These are phyloP conservation scores for Tricholaema leucomelas DNA, from an alignment of 2,113 vertebrate species.

Conservation along the genomic window DNA sequence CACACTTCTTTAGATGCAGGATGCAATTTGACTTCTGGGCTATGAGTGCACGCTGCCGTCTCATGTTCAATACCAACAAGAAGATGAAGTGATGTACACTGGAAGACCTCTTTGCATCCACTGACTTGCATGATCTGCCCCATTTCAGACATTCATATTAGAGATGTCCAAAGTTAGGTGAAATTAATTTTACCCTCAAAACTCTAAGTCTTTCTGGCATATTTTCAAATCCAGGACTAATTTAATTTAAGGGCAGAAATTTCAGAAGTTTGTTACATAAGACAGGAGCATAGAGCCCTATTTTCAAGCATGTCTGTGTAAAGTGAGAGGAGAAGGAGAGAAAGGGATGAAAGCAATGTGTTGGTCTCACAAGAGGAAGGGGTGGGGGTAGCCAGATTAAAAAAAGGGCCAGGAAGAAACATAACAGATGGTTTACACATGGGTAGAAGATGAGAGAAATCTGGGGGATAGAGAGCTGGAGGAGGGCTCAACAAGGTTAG, in stretches of 20 bases:
- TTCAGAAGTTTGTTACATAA: constrained; percentile 53
- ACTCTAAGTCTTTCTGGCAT: constrained; percentile 5
- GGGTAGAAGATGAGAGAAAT: constrained; percentile 61
- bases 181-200: constrained; percentile 6
- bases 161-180: not conserved
- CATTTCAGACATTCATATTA: not conserved
- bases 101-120: not conserved
- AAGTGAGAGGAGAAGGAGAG: constrained; percentile 68
- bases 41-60: not conserved
- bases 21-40: fast-evolving
- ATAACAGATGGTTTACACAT: constrained; percentile 70
- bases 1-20: not conserved
- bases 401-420: constrained; percentile 66
- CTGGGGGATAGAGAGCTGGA: constrained; percentile 51
- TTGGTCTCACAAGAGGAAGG: constrained; percentile 67
- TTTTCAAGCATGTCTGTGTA: constrained; percentile 62
- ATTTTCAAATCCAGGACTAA: constrained; percentile 38
- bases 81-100: not conserved
- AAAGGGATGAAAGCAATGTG: constrained; percentile 66
- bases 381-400: constrained; percentile 60
- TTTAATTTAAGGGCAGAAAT: constrained; percentile 52
- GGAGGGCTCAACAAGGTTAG: constrained; percentile 57
- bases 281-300: constrained; percentile 31
- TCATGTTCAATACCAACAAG: not conserved
- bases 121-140: not conserved